Conservation (phyloP, 2,797 vertebrate species). For the Acrocephalus scirpaceus region DNA sequence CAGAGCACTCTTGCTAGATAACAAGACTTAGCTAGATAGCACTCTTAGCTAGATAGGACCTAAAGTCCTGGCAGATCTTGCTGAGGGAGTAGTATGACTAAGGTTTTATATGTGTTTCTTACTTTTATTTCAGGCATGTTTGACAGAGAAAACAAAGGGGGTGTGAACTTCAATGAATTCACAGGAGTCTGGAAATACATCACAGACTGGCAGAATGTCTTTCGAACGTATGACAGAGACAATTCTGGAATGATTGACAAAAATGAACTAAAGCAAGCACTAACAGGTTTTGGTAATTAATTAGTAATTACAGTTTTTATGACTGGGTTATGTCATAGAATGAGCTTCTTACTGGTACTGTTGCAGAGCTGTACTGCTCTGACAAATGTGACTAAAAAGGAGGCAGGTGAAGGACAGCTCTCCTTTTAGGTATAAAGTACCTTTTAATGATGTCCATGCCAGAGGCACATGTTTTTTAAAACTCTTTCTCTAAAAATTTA, state of each 20-base stretch:
- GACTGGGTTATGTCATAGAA: not conserved
- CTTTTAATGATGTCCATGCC: not conserved
- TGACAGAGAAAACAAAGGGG: constrained; percentile 96
- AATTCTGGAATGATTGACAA: constrained; percentile 98
- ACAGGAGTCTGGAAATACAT: constrained; percentile 98
- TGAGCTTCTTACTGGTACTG: not conserved
- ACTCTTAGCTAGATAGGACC: not conserved
- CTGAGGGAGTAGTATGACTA: not conserved
- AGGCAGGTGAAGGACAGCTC: not conserved
- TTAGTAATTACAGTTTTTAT: constrained; percentile 54
- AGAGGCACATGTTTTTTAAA: not conserved
- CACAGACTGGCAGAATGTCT: constrained; percentile 99
- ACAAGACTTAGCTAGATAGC: too few species aligned
- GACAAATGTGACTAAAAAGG: not conserved
- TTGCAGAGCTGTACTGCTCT: not conserved
- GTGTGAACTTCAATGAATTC: constrained; percentile 97
- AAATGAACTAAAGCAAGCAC: constrained; percentile 95
- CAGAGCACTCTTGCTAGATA: not conserved
- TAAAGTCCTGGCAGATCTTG: not conserved
- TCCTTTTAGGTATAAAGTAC: not conserved
- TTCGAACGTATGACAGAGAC: constrained; percentile 95
- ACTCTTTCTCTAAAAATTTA: not conserved
- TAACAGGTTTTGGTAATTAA: constrained; percentile 95
- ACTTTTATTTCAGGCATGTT: constrained; percentile 89
- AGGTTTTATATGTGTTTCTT: not conserved